Evolutionary conservation across 2,888 invertebrate species (phyloP).

Genomic region (Drymonia ruficornis): DNA sequence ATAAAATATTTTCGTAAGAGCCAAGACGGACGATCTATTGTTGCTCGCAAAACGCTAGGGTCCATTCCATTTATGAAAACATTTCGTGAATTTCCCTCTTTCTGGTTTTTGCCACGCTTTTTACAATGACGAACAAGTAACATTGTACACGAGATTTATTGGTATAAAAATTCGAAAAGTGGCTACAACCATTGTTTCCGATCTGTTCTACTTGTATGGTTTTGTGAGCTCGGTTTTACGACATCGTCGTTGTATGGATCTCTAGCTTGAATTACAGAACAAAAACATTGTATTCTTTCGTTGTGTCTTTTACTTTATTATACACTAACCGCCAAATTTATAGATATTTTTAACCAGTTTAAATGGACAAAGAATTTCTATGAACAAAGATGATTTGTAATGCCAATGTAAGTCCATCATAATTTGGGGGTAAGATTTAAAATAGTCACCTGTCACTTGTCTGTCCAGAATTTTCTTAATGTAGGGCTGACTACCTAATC

Average conservation of each 20-base stretch:
- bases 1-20: neutral
- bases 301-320: too few relatives aligned
- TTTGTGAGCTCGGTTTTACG: neutral
- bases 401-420: too few relatives aligned
- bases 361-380: too few relatives aligned
- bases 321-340: too few relatives aligned
- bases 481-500: too few relatives aligned
- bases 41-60: neutral
- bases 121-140: conserved; percentile 39
- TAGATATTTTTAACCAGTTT: too few relatives aligned
- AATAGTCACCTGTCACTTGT: too few relatives aligned
- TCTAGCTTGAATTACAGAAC: neutral
- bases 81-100: conserved; percentile 43
- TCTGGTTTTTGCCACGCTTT: conserved; percentile 20
- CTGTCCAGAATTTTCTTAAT: too few relatives aligned
- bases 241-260: neutral
- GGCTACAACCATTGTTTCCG: conserved; percentile 27
- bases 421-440: too few relatives aligned
- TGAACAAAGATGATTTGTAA: too few relatives aligned
- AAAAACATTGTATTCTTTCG: too few relatives aligned
- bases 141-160: conserved; percentile 41
- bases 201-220: conserved; percentile 18
- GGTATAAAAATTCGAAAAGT: conserved; percentile 42
- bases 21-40: neutral
- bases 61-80: conserved; percentile 29